Evolutionary conservation across 2,113 vertebrate species (phyloP), one percentile per base, ranked within the genome.

Genomic region (Rhinoderma darwinii): DNA sequence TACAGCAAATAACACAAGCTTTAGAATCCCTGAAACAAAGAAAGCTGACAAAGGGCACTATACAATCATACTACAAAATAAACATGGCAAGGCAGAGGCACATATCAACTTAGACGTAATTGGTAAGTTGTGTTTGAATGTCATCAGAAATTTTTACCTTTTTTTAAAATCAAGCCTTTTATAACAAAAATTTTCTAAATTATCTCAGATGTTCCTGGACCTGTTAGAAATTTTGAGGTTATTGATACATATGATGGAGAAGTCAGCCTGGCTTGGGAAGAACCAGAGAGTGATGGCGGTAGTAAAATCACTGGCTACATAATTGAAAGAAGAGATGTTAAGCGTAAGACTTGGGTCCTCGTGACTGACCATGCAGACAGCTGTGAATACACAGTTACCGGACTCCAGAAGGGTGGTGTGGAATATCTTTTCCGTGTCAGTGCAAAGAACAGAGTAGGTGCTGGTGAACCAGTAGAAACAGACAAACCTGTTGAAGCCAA

Each of bases 341-440:
- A 96, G 86, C 97, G 98, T 47, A 99, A 99, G 90, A 97, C 97
- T 1, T 99, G 98, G 98, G 97, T 97, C 56, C 27, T 95, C 82
- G 97, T 90, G 41, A 99, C 97, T 20, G 96, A 98, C 83, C 96
- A 89, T 41, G 97, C 97, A 0, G 98, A 99, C 79, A 94, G 93
- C 63, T 97, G 96, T 88, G 98, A 99, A 91, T 99, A 97, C 88
- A 98, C 95, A 30, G 97, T 99, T 84, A 96, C 96, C 4, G 96
- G 97, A 35, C 95, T 99, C 44, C 96, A 99, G 22, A 97, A 94
- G 89, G 98, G 97, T 66, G 98, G 97, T 44, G 94, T 95, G 43
- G 93, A 95, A 81, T 99, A 99, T 89, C 93, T 99, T 5, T 99
- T 99, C 94, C 96, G 98, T 90, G 97, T 99, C 75, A 98, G 96